phyloP scores from a whole-genome alignment of 2,113 vertebrate species.

The Lamprologus tigripictilis region DNA sequence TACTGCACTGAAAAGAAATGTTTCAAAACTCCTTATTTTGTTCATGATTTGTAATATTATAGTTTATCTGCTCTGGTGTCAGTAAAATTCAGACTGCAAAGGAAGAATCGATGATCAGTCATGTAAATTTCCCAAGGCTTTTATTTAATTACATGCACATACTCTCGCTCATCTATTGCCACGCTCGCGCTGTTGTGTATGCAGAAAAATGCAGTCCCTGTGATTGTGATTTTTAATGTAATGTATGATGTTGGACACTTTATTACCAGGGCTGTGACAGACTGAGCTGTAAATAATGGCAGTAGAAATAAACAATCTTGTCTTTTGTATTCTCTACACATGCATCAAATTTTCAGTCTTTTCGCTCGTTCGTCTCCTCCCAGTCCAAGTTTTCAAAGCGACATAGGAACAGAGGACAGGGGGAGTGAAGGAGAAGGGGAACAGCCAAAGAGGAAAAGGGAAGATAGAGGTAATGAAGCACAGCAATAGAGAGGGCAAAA shows the following conservation, averaged over 20 bases:
- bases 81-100: not conserved
- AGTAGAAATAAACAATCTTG: conserved; percentile 1
- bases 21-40: not conserved
- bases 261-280: not conserved
- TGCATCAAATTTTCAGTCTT: not conserved
- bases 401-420: not conserved
- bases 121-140: not conserved
- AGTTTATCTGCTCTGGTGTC: not conserved
- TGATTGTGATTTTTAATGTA: not conserved
- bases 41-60: not conserved
- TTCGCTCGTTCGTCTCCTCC: not conserved
- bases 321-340: conserved; percentile 3
- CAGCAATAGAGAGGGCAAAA: not conserved
- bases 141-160: not conserved
- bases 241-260: not conserved
- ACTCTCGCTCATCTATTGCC: not conserved
- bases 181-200: not conserved
- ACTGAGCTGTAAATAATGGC: not conserved
- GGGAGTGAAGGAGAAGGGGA: not conserved
- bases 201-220: not conserved
- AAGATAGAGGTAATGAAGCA: conserved; percentile 22
- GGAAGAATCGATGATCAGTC: not conserved
- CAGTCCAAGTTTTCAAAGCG: not conserved
- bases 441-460: not conserved
- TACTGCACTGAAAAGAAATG: not conserved